Percentiles rank a stretch among this genome's conserved stretches.
Evolutionary conservation across 2,113 vertebrate species (phyloP).

Genomic region (Phylloscopus trochiloides): DNA sequence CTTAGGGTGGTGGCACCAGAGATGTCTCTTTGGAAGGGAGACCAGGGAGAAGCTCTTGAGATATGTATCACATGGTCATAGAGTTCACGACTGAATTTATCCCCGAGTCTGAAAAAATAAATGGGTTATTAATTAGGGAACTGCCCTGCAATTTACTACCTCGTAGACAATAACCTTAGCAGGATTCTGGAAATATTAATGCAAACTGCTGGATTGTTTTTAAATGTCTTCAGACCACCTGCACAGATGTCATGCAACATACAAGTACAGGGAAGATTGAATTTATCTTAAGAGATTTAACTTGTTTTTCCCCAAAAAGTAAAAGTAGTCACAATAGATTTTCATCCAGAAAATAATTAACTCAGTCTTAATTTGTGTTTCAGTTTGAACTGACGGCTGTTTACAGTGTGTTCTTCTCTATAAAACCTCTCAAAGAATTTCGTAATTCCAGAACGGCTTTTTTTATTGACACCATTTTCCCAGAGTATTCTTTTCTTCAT

Average conservation of each 20-base stretch:
- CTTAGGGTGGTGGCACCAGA: background rate
- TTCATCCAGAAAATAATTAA: slow-evolving; percentile 6
- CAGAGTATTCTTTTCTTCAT: background rate
- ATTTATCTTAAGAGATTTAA: background rate
- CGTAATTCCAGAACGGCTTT: background rate
- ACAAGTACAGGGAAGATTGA: background rate
- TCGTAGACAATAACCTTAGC: background rate
- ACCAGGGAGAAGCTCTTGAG: background rate
- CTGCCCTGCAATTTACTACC: background rate
- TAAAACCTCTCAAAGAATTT: background rate
- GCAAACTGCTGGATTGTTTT: background rate
- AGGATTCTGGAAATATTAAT: background rate
- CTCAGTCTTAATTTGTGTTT: background rate
- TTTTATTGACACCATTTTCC: background rate
- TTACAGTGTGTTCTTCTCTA: background rate
- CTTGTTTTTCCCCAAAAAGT: background rate
- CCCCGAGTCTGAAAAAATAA: background rate
- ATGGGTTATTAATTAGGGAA: background rate
- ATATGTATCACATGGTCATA: fast-evolving
- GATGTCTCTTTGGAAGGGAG: background rate
- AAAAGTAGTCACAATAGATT: background rate
- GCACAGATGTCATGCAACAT: background rate
- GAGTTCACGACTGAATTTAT: background rate
- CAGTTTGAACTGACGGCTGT: background rate
- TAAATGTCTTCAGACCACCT: background rate